Evolutionary conservation across 1,140 invertebrate species (phyloP), one percentile per base, ranked within the genome.

Genomic region (Zaprionus nigranus): DNA sequence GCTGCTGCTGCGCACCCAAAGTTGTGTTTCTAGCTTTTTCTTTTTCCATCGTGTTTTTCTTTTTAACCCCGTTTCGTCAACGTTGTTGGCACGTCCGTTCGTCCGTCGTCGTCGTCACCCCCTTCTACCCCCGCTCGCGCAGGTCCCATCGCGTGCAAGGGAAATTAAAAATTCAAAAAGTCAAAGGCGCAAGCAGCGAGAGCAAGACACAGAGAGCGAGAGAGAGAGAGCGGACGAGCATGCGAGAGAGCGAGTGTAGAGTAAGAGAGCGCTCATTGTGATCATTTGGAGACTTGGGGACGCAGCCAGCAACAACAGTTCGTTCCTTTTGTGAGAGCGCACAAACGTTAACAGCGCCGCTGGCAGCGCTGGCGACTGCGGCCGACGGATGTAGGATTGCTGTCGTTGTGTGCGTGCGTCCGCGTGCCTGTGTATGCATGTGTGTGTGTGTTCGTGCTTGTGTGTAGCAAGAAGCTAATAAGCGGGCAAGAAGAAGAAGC

Each of bases 161-260:
- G 85, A 88, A 88, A 90, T 88, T 88, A 88, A 85, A 90, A 90
- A 85, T 88, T 88, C 81, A 79, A 88, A 88, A 88, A 90, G 86
- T 90, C 86, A 88, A 88, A 88, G 85, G 85, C 84, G 81, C 84
- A 88, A 87, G 79, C 79, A 79, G 78, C 77, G 46, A 51, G 46
- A 46, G 57, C 24, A 56, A 59, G 28, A 72, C 34, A 57, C 40
- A 58, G 51, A 63, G 53, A n/a, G 38, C 30, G 46, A 34, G 56
- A 51, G 30, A 22, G 34, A 51, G 34, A 66, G 30, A 46, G 4
- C 24, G 56, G 51, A 30, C 28, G 28, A 9, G 46, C 28, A 17
- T 2, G 26, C 22, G 56, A 53, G 43, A 58, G 15, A 36, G 22
- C 57, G 40, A 75, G 72, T 75, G 72, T 75, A 69, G 68, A 78